Percentiles rank a stretch among this genome's conserved stretches.
Evolutionary conservation across 1,140 invertebrate genomes (phyloP).

Genomic region (Drosophila repletoides): DNA sequence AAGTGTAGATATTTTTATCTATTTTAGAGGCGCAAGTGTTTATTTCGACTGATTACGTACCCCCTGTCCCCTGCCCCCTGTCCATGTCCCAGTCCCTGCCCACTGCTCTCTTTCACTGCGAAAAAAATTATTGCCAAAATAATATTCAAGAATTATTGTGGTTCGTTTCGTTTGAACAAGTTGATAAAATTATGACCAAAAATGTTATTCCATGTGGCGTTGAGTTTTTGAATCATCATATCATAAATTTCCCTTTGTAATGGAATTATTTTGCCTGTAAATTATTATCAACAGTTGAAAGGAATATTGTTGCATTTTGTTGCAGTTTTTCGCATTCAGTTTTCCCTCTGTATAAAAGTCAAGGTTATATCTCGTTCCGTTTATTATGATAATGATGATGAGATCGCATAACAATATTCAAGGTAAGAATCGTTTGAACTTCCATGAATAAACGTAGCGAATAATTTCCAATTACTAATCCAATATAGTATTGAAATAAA

Average conservation of each 20-base stretch:
- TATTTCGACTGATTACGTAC: constrained; percentile 77
- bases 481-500: too few species aligned
- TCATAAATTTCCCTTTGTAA: constrained; percentile 51
- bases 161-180: constrained; percentile 43
- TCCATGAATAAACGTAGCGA: too few species aligned
- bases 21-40: constrained; percentile 79
- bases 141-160: constrained; percentile 47
- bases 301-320: constrained; percentile 26
- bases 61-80: not conserved
- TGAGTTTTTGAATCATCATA: too few species aligned
- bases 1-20: constrained; percentile 81
- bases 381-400: constrained; percentile 32
- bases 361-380: constrained; percentile 19
- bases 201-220: constrained; percentile 50
- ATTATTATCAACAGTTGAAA: constrained; percentile 44
- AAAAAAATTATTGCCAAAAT: constrained; percentile 44
- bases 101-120: constrained; percentile 18
- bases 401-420: constrained; percentile 26
- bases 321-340: constrained; percentile 5
- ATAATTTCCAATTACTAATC: too few species aligned
- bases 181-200: constrained; percentile 65
- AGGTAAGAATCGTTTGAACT: too few species aligned
- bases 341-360: not conserved
- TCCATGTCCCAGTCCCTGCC: not conserved
- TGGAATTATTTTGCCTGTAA: constrained; percentile 32